Conservation (phyloP, 2,797 vertebrate genomes). For the Paramormyrops hopkinsi region DNA sequence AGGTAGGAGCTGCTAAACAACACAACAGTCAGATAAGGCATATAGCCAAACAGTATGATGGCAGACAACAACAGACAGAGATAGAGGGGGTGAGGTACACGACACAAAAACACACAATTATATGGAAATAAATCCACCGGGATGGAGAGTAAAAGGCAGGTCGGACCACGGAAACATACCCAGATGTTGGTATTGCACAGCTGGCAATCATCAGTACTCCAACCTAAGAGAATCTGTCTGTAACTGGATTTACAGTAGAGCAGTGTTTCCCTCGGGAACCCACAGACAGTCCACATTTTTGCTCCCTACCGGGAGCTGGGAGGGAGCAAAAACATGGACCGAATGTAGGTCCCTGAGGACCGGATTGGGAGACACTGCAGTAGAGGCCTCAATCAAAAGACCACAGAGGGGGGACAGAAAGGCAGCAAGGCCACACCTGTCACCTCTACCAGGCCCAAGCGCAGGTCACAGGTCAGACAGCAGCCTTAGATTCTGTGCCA, state of each 20-base stretch:
- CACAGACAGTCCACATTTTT: not conserved
- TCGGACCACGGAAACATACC: slow-evolving; percentile 20
- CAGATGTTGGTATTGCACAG: slow-evolving; percentile 24
- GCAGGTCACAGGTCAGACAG: slow-evolving; percentile 16
- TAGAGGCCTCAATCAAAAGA: slow-evolving; percentile 19
- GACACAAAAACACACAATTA: slow-evolving; percentile 28
- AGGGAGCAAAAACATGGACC: not conserved
- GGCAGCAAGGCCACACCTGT: not conserved
- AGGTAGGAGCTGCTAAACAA: slow-evolving; percentile 16
- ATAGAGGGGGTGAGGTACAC: slow-evolving; percentile 35
- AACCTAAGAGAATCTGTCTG: slow-evolving; percentile 1
- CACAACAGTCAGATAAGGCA: slow-evolving; percentile 5
- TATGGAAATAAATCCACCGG: not conserved
- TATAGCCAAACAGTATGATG: not conserved
- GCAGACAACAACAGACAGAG: slow-evolving; percentile 30
- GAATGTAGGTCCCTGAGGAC: not conserved
- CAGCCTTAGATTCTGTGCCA: slow-evolving; percentile 20
- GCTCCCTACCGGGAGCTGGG: slow-evolving; percentile 1
- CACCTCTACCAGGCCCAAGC: slow-evolving; percentile 3
- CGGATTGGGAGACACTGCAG: not conserved
- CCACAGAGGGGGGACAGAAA: not conserved
- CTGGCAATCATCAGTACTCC: not conserved
- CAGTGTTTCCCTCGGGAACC: not conserved
- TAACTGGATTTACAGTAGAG: not conserved
- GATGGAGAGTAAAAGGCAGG: slow-evolving; percentile 15